Evolutionary conservation across 35 echinoderm and acorn worm genomes (phyloP).

Genomic region (Apostichopus japonicus): DNA sequence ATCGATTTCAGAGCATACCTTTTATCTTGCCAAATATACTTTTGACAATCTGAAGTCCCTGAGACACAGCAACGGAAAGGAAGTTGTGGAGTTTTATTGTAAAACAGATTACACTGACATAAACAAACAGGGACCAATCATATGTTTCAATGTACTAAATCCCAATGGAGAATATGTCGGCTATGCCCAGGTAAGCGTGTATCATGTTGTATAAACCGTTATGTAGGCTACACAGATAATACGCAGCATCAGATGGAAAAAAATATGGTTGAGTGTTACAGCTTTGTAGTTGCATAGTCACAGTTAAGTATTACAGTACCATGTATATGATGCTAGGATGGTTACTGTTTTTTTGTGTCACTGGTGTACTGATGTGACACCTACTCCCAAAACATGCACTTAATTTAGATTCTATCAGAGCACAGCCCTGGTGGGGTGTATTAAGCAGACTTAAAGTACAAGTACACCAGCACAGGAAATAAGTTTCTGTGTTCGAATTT

Average conservation of each 20-base stretch:
- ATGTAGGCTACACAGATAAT: background rate
- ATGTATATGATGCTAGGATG: too few species aligned
- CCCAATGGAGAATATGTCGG: conserved; percentile 81
- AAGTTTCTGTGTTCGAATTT: too few species aligned
- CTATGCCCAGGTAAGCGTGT: conserved; percentile 78
- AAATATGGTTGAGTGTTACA: too few species aligned
- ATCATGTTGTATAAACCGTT: background rate
- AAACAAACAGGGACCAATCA: conserved; percentile 77
- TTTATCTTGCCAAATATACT: conserved; percentile 73
- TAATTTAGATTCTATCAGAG: background rate
- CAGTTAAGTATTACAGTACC: too few species aligned
- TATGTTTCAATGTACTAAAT: conserved; percentile 84
- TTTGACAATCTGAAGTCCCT: conserved; percentile 49
- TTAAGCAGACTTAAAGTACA: too few species aligned
- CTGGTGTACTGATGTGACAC: too few species aligned
- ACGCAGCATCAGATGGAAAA: too few species aligned
- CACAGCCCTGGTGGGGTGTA: background rate
- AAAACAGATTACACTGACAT: conserved; percentile 56
- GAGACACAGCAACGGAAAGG: conserved; percentile 64
- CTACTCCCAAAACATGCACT: too few species aligned
- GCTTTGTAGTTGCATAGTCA: too few species aligned
- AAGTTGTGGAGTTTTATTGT: conserved; percentile 69
- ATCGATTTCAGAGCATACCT: conserved; percentile 73
- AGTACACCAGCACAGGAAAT: too few species aligned
- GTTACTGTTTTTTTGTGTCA: too few species aligned